Evolutionary conservation across 2,797 vertebrate genomes (phyloP), one percentile per base, ranked within the genome.

Genomic region (Chloroceryle inda): DNA sequence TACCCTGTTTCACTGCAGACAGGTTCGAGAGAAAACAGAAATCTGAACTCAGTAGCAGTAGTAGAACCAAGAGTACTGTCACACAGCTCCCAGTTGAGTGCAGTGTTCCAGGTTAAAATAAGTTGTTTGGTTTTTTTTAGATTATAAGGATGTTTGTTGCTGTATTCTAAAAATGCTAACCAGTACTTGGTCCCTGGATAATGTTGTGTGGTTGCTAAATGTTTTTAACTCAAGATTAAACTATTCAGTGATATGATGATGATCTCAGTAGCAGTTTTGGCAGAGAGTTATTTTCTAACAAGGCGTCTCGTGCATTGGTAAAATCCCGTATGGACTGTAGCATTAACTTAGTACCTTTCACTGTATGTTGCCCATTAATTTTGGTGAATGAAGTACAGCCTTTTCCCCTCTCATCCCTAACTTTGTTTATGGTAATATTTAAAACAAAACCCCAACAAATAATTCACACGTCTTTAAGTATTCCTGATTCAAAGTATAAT

Each of bases 71-170:
- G 52, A 53, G 52, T 53, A 29, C 9, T 80, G 27, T 42, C 5
- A 2, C 63, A 22, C 13, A 12, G 6, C 20, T 83, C 52, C 31
- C 0, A 0, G 8, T 2, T 37, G n/a, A 63, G 23, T 56, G 13
- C 27, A 61, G 22, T 49, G 19, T 17, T 77, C 4, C 3, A 59
- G 33, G 27, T 78, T 85, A 35, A 64, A 82, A 13, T 15, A 73
- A 31, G 4, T 59, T 75, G 9, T 78, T 58, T 31, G 42, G 4
- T 19, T 63, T 45, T 42, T 76, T 55, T 37, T 45, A 52, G 29
- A n/a, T 47, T 55, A 17, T 63, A 31, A 19, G 52, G 22, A 11
- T 47, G 29, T 33, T 89, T 44, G 6, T 64, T 45, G 11, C 42
- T 64, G 11, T 61, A 50, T 35, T 81, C 15, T 38, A 55, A 62